Evolutionary conservation across 2,113 vertebrate species (phyloP).

Genomic region (Zonotrichia leucophrys): DNA sequence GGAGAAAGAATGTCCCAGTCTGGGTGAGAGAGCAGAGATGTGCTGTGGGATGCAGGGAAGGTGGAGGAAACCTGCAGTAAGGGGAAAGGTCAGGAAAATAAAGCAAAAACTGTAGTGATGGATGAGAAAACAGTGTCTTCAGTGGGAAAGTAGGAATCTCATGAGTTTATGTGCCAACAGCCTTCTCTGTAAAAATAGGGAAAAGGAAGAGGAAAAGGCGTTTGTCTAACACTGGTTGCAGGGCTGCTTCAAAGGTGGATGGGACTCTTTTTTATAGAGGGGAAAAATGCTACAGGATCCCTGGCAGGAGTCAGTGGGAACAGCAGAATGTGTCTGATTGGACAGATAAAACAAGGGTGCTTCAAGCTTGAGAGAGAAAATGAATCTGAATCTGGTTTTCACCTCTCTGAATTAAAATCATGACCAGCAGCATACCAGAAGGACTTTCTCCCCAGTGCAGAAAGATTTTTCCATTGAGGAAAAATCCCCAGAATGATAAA

Average conservation of each 20-base stretch:
- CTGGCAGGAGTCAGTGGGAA: not conserved
- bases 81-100: not conserved
- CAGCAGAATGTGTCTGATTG: not conserved
- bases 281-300: not conserved
- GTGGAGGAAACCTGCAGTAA: not conserved
- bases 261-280: not conserved
- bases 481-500: not conserved
- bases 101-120: not conserved
- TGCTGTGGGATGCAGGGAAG: not conserved
- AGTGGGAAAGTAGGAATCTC: not conserved
- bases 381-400: not conserved
- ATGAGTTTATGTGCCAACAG: rapidly evolving
- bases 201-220: not conserved
- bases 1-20: not conserved
- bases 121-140: not conserved
- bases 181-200: not conserved
- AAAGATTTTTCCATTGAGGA: not conserved
- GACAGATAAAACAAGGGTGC: not conserved
- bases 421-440: not conserved
- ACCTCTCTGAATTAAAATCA: not conserved
- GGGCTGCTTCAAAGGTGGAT: not conserved
- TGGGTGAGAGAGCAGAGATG: not conserved
- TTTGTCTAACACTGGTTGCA: not conserved
- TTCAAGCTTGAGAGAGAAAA: not conserved
- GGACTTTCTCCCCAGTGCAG: not conserved